Conservation (phyloP, 1,140 invertebrate species). For the Leptinotarsa lineolata region DNA sequence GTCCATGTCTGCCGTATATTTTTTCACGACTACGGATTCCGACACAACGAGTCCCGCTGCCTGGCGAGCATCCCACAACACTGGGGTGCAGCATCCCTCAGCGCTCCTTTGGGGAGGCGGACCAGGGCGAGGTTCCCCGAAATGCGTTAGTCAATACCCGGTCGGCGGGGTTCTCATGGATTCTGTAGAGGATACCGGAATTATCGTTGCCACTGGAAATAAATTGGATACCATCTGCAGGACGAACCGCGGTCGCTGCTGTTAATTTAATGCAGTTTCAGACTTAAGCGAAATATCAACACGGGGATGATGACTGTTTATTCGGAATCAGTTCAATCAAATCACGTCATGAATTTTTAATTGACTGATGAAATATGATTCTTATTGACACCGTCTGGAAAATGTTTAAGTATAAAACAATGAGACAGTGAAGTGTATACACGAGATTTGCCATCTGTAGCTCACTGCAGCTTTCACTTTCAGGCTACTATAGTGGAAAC, state of each 20-base stretch:
- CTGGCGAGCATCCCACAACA: constrained; percentile 41
- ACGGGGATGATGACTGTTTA: no score
- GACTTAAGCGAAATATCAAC: background rate
- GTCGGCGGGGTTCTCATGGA: constrained; percentile 5
- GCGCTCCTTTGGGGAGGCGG: constrained; percentile 34
- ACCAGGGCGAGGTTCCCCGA: constrained; percentile 32
- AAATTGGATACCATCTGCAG: constrained; percentile 21
- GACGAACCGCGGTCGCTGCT: background rate
- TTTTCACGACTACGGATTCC: constrained; percentile 12
- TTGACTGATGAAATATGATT: no score
- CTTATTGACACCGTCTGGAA: no score
- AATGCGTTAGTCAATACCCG: constrained; percentile 43
- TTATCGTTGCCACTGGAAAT: constrained; percentile 26
- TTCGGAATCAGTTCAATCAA: no score
- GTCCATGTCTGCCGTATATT: constrained; percentile 13
- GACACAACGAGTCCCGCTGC: background rate
- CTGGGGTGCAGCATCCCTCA: constrained; percentile 48
- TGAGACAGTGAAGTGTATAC: no score
- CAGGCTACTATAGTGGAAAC: no score
- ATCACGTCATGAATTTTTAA: no score
- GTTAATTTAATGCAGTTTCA: constrained; percentile 3
- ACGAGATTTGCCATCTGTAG: no score
- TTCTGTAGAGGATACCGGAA: constrained; percentile 28
- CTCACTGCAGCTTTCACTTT: no score
- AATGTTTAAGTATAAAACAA: no score